A percentile compares a stretch with the other conserved stretches of the same genome.
These are phyloP conservation scores for Habropoda laboriosa DNA, from an alignment of 1,140 invertebrate species.

Conservation along the genomic window DNA sequence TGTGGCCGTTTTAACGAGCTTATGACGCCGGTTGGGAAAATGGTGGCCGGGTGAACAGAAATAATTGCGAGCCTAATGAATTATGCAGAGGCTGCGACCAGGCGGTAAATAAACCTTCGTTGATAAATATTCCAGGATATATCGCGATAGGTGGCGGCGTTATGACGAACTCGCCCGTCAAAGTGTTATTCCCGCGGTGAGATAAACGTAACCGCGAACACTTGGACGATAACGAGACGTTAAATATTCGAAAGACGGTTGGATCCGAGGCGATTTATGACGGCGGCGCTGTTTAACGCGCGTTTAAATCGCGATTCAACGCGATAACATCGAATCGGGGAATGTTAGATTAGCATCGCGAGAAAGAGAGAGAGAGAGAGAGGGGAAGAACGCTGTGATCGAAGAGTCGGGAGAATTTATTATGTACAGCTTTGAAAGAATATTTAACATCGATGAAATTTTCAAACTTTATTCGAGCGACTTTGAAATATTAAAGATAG, in stretches of 20 bases:
- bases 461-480: no score
- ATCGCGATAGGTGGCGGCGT: conserved; percentile 18
- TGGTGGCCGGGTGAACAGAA: not conserved
- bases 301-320: not conserved
- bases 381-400: no score
- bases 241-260: not conserved
- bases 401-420: no score
- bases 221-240: not conserved
- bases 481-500: no score
- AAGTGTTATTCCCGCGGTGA: not conserved
- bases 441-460: no score
- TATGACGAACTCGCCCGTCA: not conserved
- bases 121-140: conserved; percentile 36
- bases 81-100: conserved; percentile 39
- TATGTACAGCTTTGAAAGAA: no score
- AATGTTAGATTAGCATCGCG: not conserved
- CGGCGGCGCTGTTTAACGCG: not conserved
- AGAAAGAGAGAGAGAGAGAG: no score
- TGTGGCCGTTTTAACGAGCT: conserved; percentile 1
- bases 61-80: conserved; percentile 51
- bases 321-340: not conserved
- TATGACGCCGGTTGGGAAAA: not conserved
- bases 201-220: conserved; percentile 8
- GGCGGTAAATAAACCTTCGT: conserved; percentile 35
- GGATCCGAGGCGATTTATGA: not conserved